Evolutionary conservation across 1,140 invertebrate species (phyloP).

Genomic region (Nasonia vitripennis): DNA sequence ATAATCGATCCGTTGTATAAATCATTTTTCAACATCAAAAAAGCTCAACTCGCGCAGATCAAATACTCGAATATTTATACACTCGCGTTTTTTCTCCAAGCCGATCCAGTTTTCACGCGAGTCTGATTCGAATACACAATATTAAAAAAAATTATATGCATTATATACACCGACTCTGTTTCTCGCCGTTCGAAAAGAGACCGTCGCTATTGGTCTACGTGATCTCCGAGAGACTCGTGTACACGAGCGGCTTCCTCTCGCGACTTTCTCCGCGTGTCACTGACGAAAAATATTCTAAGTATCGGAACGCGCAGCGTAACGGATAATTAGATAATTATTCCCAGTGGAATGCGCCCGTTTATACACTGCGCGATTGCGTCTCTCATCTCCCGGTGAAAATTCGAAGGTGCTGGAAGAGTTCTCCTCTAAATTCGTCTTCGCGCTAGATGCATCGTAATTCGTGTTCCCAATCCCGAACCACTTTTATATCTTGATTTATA

Average conservation of each 20-base stretch:
- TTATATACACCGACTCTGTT: too few species aligned
- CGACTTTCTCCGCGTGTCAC: conserved; percentile 36
- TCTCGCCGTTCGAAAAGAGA: neutral
- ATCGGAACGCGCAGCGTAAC: conserved; percentile 2
- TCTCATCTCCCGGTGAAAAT: neutral
- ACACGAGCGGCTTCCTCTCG: neutral
- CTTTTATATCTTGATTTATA: too few species aligned
- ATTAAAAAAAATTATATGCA: too few species aligned
- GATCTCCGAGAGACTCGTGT: neutral
- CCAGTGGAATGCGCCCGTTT: neutral
- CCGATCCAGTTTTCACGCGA: too few species aligned
- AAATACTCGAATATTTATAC: too few species aligned
- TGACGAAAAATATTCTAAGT: conserved; percentile 20
- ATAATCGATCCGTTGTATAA: too few species aligned
- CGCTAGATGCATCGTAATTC: neutral
- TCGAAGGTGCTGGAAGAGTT: neutral
- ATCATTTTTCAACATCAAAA: too few species aligned
- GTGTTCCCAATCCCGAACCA: neutral
- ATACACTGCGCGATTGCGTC: neutral
- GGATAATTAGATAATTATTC: conserved; percentile 39
- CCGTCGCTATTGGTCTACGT: conserved; percentile 10
- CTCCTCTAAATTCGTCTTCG: neutral
- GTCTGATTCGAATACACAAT: too few species aligned
- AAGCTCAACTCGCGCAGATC: too few species aligned
- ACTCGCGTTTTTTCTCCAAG: too few species aligned